A percentile compares a stretch with the other conserved stretches of the same genome.
Conservation (phyloP, 2,888 invertebrate species). For the Meteorus colon region DNA sequence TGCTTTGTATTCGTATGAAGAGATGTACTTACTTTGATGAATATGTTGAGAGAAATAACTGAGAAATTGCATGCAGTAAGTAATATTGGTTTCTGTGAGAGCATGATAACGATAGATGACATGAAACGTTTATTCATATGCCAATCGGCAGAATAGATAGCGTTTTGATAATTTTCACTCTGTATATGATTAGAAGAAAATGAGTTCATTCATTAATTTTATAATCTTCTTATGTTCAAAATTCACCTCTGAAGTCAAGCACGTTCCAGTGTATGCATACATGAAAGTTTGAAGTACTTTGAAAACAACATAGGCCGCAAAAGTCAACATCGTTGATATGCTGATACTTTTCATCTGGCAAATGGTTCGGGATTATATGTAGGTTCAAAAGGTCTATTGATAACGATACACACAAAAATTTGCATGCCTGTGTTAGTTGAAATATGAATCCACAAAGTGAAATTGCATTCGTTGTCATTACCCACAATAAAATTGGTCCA, state of each 20-base stretch:
- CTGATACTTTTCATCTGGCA: not conserved
- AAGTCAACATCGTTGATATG: constrained; percentile 4
- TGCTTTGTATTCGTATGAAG: too few relatives aligned
- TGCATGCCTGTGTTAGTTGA: not conserved
- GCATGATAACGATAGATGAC: constrained; percentile 32
- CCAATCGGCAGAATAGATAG: constrained; percentile 28
- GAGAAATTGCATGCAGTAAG: constrained; percentile 39
- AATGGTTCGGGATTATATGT: not conserved
- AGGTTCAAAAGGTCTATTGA: not conserved
- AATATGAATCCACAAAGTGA: constrained; percentile 14
- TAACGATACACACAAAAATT: not conserved
- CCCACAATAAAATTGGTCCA: constrained; percentile 37
- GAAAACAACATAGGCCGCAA: too few relatives aligned
- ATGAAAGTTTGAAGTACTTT: too few relatives aligned
- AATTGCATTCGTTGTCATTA: constrained; percentile 30
- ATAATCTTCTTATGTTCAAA: too few relatives aligned
- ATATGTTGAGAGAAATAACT: constrained; percentile 35
- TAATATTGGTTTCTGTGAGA: not conserved
- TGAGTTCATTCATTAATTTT: too few relatives aligned
- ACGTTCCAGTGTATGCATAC: too few relatives aligned
- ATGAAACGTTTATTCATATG: constrained; percentile 29
- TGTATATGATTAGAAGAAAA: not conserved
- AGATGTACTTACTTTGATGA: not conserved
- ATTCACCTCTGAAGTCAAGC: too few relatives aligned
- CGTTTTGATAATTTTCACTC: constrained; percentile 38